A percentile compares a stretch with the other conserved stretches of the same genome.
phyloP scores from a whole-genome alignment of 2,888 invertebrate species.

The Xanthostigma xanthostigma region DNA sequence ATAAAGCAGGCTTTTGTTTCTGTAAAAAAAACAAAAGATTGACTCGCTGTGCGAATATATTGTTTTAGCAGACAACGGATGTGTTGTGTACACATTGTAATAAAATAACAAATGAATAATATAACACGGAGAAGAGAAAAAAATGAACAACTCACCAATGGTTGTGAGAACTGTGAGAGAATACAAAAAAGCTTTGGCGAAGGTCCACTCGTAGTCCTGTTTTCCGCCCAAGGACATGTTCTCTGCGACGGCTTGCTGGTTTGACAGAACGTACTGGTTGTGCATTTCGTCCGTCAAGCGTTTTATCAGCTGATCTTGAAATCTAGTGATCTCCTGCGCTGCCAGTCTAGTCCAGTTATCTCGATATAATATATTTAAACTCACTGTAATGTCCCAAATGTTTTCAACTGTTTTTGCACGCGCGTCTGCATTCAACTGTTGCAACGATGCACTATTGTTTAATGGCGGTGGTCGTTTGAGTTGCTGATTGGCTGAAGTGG shows the following conservation, averaged over 20 bases:
- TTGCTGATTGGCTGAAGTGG: slow-evolving; percentile 26
- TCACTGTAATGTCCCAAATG: slow-evolving; percentile 83
- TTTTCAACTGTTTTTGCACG: slow-evolving; percentile 63
- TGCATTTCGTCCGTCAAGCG: slow-evolving; percentile 62
- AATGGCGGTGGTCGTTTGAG: slow-evolving; percentile 23
- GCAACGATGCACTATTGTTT: slow-evolving; percentile 28
- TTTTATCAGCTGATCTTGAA: slow-evolving; percentile 70
- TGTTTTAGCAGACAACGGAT: neutral
- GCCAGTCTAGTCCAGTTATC: slow-evolving; percentile 82
- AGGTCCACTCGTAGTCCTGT: slow-evolving; percentile 68
- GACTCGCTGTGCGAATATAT: too few relatives aligned
- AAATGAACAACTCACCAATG: slow-evolving; percentile 49
- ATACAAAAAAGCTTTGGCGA: slow-evolving; percentile 84
- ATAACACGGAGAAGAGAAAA: neutral
- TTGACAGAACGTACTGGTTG: slow-evolving; percentile 16
- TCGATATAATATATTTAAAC: slow-evolving; percentile 73
- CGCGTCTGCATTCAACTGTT: slow-evolving; percentile 37
- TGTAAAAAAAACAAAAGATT: too few relatives aligned
- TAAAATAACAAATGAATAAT: neutral
- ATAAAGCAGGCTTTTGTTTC: too few relatives aligned
- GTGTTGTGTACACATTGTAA: slow-evolving; percentile 3
- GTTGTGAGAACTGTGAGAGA: slow-evolving; percentile 88
- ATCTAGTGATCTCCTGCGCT: slow-evolving; percentile 60
- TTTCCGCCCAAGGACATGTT: slow-evolving; percentile 20
- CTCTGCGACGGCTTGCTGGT: slow-evolving; percentile 26